Percentiles rank a stretch among this genome's conserved stretches.
phyloP scores from a whole-genome alignment of 1,140 invertebrate genomes.

The Solenopsis fugax region DNA sequence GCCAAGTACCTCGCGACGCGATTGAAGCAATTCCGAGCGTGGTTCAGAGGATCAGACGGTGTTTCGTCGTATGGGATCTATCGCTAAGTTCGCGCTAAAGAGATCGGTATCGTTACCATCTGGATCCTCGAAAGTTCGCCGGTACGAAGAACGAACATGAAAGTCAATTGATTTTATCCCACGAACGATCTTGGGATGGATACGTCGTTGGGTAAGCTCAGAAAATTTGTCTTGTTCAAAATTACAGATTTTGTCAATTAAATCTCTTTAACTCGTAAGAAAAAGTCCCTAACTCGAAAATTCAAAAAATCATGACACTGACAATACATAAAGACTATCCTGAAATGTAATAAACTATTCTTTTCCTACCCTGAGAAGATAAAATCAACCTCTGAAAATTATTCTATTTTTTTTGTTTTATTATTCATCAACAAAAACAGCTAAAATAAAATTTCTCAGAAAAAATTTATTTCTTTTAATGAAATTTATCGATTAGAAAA shows the following conservation, averaged over 20 bases:
- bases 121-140: background rate
- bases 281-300: no score
- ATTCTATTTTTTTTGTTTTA: no score
- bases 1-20: background rate
- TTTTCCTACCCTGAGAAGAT: no score
- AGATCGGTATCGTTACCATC: background rate
- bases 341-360: no score
- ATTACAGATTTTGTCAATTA: background rate
- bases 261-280: background rate
- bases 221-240: background rate
- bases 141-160: background rate
- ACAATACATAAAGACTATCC: no score
- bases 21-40: background rate
- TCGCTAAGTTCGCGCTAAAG: background rate
- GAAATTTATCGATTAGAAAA: no score
- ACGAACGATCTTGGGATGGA: background rate
- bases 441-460: no score
- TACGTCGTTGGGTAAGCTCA: conserved; percentile 20
- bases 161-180: conserved; percentile 22
- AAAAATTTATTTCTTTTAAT: no score
- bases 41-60: background rate
- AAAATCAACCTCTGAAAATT: no score
- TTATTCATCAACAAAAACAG: no score
- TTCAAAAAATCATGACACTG: no score
- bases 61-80: background rate